A percentile compares a stretch with the other conserved stretches of the same genome.
Conservation (phyloP, 2,797 vertebrate genomes). For the Oceanodroma leucorhoa region DNA sequence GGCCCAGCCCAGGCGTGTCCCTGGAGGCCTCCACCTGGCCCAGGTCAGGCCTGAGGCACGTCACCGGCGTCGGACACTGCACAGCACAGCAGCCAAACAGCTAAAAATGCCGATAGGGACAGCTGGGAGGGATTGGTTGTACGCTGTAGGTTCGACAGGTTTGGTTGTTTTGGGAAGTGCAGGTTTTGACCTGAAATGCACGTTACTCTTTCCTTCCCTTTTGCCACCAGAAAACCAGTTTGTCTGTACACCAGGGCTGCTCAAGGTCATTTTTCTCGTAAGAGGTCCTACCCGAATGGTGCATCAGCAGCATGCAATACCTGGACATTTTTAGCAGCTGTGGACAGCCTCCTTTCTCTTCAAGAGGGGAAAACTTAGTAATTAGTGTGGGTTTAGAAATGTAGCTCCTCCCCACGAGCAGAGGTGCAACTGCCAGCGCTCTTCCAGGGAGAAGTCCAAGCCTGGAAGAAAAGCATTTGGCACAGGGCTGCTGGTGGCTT, state of each 20-base stretch:
- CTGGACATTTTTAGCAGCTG: background rate
- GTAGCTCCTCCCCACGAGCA: background rate
- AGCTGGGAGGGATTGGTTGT: background rate
- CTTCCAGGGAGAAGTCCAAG: background rate
- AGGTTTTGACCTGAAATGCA: background rate
- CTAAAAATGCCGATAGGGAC: background rate
- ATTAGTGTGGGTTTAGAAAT: background rate
- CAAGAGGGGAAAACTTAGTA: background rate
- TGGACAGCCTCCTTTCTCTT: background rate
- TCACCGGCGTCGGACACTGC: background rate
- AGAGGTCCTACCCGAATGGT: background rate
- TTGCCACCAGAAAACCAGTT: background rate
- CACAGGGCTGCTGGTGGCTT: background rate
- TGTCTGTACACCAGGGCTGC: background rate
- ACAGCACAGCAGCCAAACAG: background rate
- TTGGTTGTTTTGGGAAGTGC: background rate
- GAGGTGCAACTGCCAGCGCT: rapidly evolving
- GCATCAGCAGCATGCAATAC: rapidly evolving
- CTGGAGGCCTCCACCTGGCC: too few relatives aligned
- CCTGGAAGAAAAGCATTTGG: background rate
- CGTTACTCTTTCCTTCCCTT: background rate
- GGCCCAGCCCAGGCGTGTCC: rapidly evolving
- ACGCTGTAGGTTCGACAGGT: background rate
- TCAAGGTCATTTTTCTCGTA: background rate
- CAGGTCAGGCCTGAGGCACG: rapidly evolving